Evolutionary conservation across 2,113 vertebrate genomes (phyloP).

Genomic region (Fulmarus glacialis): DNA sequence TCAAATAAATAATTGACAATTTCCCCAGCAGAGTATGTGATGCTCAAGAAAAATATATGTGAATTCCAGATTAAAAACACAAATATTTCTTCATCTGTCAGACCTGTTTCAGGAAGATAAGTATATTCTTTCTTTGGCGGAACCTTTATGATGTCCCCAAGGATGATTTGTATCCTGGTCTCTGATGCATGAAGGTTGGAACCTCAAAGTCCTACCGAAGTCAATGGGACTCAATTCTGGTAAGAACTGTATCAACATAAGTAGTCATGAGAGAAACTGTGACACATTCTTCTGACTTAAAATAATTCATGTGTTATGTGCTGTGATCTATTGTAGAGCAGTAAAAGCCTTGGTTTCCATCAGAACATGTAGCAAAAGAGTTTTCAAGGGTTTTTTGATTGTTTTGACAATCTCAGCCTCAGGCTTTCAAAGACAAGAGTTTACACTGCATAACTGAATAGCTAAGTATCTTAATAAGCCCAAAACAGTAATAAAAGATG

Average conservation of each 20-base stretch:
- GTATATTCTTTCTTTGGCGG: not conserved
- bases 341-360: not conserved
- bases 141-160: not conserved
- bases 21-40: not conserved
- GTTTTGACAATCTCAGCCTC: not conserved
- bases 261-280: not conserved
- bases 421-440: not conserved
- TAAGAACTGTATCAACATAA: not conserved
- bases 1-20: constrained; percentile 21
- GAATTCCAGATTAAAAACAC: constrained; percentile 11
- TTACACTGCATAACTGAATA: not conserved
- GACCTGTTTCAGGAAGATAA: not conserved
- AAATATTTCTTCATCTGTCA: constrained; percentile 16
- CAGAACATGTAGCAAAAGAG: not conserved
- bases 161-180: not conserved
- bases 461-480: not conserved
- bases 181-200: not conserved
- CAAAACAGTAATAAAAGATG: not conserved
- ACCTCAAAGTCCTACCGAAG: constrained; percentile 5
- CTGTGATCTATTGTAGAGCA: not conserved
- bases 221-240: not conserved
- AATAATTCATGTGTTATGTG: not conserved
- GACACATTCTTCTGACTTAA: not conserved
- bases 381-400: not conserved
- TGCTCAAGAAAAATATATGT: not conserved